Evolutionary conservation across 2,113 vertebrate species (phyloP).

Genomic region (Naja naja): DNA sequence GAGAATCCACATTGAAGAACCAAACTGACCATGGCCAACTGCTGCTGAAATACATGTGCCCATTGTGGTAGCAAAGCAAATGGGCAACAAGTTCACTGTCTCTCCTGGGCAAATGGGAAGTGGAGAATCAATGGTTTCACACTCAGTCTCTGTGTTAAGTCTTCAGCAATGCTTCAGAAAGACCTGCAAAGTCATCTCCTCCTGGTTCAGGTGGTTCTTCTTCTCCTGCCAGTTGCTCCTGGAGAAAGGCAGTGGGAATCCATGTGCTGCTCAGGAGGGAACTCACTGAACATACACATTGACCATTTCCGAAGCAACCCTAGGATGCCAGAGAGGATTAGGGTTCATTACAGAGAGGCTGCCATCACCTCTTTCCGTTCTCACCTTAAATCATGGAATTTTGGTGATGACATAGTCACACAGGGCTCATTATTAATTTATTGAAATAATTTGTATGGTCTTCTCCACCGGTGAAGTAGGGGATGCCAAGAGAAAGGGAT

Average conservation of each 20-base stretch:
- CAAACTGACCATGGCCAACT: not conserved
- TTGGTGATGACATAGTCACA: not conserved
- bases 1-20: not conserved
- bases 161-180: no score
- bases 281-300: not conserved
- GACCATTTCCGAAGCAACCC: not conserved
- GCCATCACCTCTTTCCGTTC: not conserved
- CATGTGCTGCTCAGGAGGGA: not conserved
- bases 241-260: not conserved
- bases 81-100: rapidly evolving
- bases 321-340: not conserved
- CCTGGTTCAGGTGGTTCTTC: not conserved
- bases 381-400: not conserved
- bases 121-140: not conserved
- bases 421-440: not conserved
- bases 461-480: not conserved
- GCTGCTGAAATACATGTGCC: not conserved
- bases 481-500: not conserved
- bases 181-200: not conserved
- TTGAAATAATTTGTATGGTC: not conserved
- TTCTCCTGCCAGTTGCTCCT: not conserved
- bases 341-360: not conserved
- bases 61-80: not conserved
- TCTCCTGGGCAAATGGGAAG: not conserved
- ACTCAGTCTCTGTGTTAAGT: no score